These are phyloP conservation scores for Sabatieria punctata DNA, from an alignment of 2,888 invertebrate species.

Conservation along the genomic window DNA sequence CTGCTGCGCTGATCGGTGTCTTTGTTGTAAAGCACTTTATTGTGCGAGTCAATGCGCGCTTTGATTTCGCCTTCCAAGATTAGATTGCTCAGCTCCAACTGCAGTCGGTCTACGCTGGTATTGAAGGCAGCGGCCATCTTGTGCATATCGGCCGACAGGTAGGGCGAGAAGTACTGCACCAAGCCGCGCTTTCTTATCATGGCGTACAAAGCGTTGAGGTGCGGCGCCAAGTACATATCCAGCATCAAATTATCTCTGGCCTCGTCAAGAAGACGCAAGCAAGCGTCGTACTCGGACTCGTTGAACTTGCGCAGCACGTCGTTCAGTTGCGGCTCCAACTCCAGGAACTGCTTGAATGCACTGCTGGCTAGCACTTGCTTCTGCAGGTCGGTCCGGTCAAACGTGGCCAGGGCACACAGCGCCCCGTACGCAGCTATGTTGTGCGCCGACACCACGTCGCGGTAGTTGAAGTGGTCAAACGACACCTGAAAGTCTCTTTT, in stretches of 20 bases:
- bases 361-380: slow-evolving; percentile 9
- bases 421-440: slow-evolving; percentile 95
- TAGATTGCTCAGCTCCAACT: slow-evolving; percentile 87
- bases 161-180: slow-evolving; percentile 64
- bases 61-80: slow-evolving; percentile 90
- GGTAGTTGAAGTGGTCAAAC: slow-evolving; percentile 88
- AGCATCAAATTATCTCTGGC: slow-evolving; percentile 46
- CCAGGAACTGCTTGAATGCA: slow-evolving; percentile 49
- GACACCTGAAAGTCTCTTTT: slow-evolving; percentile 74
- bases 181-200: no score
- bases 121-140: slow-evolving; percentile 93
- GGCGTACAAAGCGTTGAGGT: slow-evolving; percentile 73
- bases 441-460: slow-evolving; percentile 80
- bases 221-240: slow-evolving; percentile 93
- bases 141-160: slow-evolving; percentile 83
- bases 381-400: slow-evolving; percentile 81
- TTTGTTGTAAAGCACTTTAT: slow-evolving; percentile 85
- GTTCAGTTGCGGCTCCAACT: slow-evolving; percentile 85
- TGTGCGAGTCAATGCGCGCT: slow-evolving; percentile 90
- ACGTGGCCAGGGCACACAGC: slow-evolving; percentile 87
- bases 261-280: slow-evolving; percentile 17
- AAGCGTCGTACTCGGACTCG: slow-evolving; percentile 65
- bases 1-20: slow-evolving; percentile 86
- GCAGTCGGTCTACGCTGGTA: slow-evolving; percentile 67
- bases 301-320: slow-evolving; percentile 96